A percentile compares a stretch with the other conserved stretches of the same genome.
Evolutionary conservation across 2,113 vertebrate genomes (phyloP).

Genomic region (Phyllopteryx taeniolatus): DNA sequence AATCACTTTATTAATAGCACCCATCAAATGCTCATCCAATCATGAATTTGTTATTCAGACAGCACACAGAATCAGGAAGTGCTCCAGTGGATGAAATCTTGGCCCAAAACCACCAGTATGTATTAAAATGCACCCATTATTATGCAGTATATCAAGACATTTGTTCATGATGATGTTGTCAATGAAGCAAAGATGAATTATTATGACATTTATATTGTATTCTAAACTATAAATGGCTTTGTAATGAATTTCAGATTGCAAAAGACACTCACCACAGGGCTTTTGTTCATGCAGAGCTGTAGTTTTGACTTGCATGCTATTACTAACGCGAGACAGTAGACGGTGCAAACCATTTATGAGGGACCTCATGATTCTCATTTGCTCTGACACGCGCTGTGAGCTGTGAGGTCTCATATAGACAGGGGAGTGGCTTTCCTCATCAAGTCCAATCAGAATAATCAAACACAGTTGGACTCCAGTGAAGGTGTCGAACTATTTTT

Average conservation of each 20-base stretch:
- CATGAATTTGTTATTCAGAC: slow-evolving; percentile 81
- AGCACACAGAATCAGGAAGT: slow-evolving; percentile 77
- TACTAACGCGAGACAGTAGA: neutral
- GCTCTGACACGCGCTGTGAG: too few species aligned
- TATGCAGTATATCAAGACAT: slow-evolving; percentile 22
- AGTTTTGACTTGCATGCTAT: neutral
- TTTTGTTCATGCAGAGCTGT: neutral
- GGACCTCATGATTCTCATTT: too few species aligned
- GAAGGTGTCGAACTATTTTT: too few species aligned
- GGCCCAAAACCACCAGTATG: slow-evolving; percentile 80
- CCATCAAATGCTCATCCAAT: slow-evolving; percentile 67
- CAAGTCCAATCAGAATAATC: too few species aligned
- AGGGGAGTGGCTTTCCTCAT: too few species aligned
- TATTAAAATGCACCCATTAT: slow-evolving; percentile 64
- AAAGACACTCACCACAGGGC: neutral
- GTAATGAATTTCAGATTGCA: neutral
- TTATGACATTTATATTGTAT: neutral
- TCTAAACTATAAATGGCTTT: neutral
- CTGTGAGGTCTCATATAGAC: too few species aligned
- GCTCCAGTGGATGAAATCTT: slow-evolving; percentile 84
- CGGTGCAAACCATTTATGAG: neutral
- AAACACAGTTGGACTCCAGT: too few species aligned
- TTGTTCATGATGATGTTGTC: neutral
- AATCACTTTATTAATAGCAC: slow-evolving; percentile 47
- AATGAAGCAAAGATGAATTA: neutral